Percentiles rank a stretch among this genome's conserved stretches.
These are phyloP conservation scores for Smutsia gigantea DNA, from an alignment of 2,797 vertebrate species.

Conservation along the genomic window DNA sequence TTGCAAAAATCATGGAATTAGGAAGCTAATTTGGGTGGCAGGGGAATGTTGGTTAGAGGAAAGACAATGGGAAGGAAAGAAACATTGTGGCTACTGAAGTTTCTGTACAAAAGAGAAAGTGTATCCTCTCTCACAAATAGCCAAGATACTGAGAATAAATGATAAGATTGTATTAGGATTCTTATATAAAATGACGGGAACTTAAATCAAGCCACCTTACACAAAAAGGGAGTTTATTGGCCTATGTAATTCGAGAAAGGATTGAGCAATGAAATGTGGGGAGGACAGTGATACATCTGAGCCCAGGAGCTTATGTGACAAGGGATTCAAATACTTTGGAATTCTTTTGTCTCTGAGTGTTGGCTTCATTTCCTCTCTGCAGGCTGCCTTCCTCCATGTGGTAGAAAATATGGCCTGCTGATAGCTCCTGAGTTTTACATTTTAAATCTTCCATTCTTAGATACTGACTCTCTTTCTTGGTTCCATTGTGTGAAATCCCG, in stretches of 20 bases:
- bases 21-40: not conserved
- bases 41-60: not conserved
- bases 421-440: not conserved
- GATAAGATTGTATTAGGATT: not conserved
- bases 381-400: not conserved
- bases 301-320: not conserved
- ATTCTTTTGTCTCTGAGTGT: not conserved
- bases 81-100: not conserved
- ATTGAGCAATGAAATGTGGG: not conserved
- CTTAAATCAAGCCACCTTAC: not conserved
- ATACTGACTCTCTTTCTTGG: not conserved
- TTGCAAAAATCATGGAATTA: not conserved
- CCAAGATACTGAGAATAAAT: not conserved
- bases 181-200: not conserved
- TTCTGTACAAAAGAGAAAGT: not conserved
- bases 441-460: not conserved
- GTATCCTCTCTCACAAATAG: not conserved
- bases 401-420: not conserved
- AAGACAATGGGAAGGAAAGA: slow-evolving; percentile 1
- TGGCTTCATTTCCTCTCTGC: not conserved
- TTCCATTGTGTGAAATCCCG: not conserved
- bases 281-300: not conserved
- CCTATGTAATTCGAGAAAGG: not conserved
- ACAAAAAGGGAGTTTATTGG: not conserved
- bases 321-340: not conserved